phyloP scores from a whole-genome alignment of 2,888 invertebrate species.

The Troides helena region DNA sequence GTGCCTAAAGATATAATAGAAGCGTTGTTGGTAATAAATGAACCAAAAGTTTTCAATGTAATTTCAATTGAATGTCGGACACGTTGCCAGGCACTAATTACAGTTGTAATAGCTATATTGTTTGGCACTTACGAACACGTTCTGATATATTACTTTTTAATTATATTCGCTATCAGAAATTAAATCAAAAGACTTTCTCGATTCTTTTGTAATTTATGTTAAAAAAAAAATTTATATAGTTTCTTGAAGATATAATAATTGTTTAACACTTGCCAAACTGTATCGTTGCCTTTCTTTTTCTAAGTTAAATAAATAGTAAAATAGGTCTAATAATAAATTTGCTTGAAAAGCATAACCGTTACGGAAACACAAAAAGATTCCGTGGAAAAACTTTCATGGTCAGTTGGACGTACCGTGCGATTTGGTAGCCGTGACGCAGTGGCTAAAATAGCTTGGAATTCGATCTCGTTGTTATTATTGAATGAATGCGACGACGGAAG shows the following conservation, averaged over 20 bases:
- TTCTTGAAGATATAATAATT: background rate
- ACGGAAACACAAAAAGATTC: slow-evolving; percentile 1
- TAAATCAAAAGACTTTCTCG: background rate
- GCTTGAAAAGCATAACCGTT: slow-evolving; percentile 1
- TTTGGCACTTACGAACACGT: slow-evolving; percentile 18
- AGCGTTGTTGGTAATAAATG: slow-evolving; percentile 28
- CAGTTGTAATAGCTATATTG: slow-evolving; percentile 23
- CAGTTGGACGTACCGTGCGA: slow-evolving; percentile 19
- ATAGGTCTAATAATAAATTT: background rate
- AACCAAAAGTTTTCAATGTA: slow-evolving; percentile 32
- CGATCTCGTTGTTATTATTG: slow-evolving; percentile 68
- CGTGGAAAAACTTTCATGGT: slow-evolving; percentile 18
- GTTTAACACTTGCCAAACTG: background rate
- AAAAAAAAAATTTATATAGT: background rate
- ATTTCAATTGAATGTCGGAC: slow-evolving; percentile 50
- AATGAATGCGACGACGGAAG: slow-evolving; percentile 61
- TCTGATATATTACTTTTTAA: slow-evolving; percentile 22
- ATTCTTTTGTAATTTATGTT: background rate
- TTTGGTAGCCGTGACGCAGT: slow-evolving; percentile 56
- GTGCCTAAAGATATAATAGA: slow-evolving; percentile 29
- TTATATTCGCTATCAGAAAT: slow-evolving; percentile 11
- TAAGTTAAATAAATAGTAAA: background rate
- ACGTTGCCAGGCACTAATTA: slow-evolving; percentile 39
- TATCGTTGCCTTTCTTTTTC: background rate
- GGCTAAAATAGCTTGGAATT: slow-evolving; percentile 66